Evolutionary conservation across 2,113 vertebrate genomes (phyloP).

Genomic region (Tenebrosternarchus preto): DNA sequence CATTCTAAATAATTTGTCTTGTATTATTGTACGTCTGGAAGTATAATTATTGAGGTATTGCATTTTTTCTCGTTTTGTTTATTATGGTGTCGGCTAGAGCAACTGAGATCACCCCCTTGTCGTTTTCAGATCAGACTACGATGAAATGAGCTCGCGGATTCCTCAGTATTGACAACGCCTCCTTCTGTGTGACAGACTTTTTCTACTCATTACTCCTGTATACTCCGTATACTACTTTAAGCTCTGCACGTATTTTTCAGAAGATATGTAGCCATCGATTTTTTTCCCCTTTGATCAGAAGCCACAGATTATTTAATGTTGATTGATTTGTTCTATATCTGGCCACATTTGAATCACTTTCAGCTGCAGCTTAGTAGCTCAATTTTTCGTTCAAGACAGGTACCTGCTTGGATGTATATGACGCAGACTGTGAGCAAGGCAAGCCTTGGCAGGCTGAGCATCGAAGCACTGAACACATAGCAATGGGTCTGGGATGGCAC

Average conservation of each 20-base stretch:
- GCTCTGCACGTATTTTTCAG: not conserved
- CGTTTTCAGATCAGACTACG: slow-evolving; percentile 20
- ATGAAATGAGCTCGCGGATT: slow-evolving; percentile 8
- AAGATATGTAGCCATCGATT: not conserved
- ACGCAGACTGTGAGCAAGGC: not conserved
- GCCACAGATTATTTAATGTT: slow-evolving; percentile 26
- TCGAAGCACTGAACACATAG: slow-evolving; percentile 27
- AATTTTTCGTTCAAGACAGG: not conserved
- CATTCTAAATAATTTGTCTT: not conserved
- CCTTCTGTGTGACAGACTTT: not conserved
- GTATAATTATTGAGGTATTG: not conserved
- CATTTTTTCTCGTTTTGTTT: not conserved
- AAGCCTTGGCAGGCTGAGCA: slow-evolving; percentile 8
- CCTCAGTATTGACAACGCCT: not conserved
- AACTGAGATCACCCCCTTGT: not conserved
- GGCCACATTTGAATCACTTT: not conserved
- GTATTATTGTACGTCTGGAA: not conserved
- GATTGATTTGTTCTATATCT: not conserved
- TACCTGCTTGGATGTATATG: slow-evolving; percentile 22
- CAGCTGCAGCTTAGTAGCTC: not conserved
- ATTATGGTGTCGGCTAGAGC: not conserved
- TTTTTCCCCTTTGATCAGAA: slow-evolving; percentile 13
- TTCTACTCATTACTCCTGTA: not conserved
- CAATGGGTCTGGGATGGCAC: slow-evolving; percentile 38
- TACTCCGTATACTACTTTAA: not conserved